Percentiles rank a stretch among this genome's conserved stretches.
phyloP scores from a whole-genome alignment of 2,888 invertebrate genomes.

The Ophion slaviceki region DNA sequence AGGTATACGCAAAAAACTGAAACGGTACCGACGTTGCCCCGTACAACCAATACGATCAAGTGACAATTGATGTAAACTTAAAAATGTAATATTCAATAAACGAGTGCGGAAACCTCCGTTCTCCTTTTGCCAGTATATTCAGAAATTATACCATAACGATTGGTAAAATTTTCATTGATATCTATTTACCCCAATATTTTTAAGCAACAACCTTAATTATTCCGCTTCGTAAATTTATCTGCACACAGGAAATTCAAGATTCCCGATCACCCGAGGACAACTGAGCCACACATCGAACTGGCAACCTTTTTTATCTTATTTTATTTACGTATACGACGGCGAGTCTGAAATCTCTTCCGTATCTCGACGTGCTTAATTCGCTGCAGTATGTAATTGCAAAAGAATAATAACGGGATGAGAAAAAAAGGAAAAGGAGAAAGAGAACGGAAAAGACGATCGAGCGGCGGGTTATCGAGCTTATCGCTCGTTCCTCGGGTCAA shows the following conservation, averaged over 20 bases:
- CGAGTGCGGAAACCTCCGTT: too few species aligned
- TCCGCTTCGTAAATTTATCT: not conserved
- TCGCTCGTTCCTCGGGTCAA: slow-evolving; percentile 48
- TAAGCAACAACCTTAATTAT: not conserved
- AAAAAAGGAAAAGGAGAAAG: not conserved
- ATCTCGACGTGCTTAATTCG: slow-evolving; percentile 38
- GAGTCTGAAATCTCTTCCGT: slow-evolving; percentile 5
- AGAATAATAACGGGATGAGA: not conserved
- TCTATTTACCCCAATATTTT: too few species aligned
- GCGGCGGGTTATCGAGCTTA: slow-evolving; percentile 53
- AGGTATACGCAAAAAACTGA: too few species aligned
- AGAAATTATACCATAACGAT: too few species aligned
- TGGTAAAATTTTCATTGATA: too few species aligned
- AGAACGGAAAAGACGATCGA: slow-evolving; percentile 4
- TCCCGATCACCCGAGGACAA: slow-evolving; percentile 81
- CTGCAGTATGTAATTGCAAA: slow-evolving; percentile 15
- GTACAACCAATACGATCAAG: too few species aligned
- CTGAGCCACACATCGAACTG: slow-evolving; percentile 63
- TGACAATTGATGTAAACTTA: too few species aligned
- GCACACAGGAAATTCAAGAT: slow-evolving; percentile 80
- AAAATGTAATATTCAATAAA: too few species aligned
- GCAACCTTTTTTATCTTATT: not conserved
- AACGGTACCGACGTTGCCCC: too few species aligned
- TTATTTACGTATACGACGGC: not conserved
- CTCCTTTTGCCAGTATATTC: too few species aligned